Percentiles rank a stretch among this genome's conserved stretches.
phyloP scores from a whole-genome alignment of 1,140 invertebrate species.

The Paraescarpia echinospica region DNA sequence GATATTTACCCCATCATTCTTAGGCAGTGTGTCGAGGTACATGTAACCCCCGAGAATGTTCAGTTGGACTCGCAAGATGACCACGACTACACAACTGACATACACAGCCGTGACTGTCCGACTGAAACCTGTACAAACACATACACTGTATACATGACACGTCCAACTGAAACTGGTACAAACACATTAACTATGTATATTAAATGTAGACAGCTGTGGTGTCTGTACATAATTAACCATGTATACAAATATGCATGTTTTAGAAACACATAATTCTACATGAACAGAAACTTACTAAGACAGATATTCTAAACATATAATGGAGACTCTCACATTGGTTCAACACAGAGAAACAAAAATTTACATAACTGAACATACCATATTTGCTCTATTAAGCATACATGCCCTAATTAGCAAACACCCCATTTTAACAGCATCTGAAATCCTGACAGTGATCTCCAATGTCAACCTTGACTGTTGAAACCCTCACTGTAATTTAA shows the following conservation, averaged over 20 bases:
- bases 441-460: too few relatives aligned
- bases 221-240: too few relatives aligned
- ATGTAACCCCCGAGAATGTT: constrained; percentile 85
- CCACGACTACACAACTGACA: constrained; percentile 76
- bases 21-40: constrained; percentile 65
- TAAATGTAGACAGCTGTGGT: neutral
- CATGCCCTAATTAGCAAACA: too few relatives aligned
- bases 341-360: too few relatives aligned
- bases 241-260: too few relatives aligned
- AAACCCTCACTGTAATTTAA: too few relatives aligned
- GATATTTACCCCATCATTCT: constrained; percentile 22
- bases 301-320: neutral
- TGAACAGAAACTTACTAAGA: neutral
- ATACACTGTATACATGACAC: neutral
- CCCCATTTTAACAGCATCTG: too few relatives aligned
- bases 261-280: neutral
- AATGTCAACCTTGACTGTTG: too few relatives aligned
- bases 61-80: constrained; percentile 79
- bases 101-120: constrained; percentile 73
- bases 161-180: neutral
- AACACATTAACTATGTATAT: neutral
- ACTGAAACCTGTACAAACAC: constrained; percentile 53
- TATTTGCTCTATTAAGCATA: too few relatives aligned
- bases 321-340: neutral
- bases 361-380: too few relatives aligned